Evolutionary conservation across 2,797 vertebrate genomes (phyloP).

Genomic region (Typhlichthys eigenmanni): DNA sequence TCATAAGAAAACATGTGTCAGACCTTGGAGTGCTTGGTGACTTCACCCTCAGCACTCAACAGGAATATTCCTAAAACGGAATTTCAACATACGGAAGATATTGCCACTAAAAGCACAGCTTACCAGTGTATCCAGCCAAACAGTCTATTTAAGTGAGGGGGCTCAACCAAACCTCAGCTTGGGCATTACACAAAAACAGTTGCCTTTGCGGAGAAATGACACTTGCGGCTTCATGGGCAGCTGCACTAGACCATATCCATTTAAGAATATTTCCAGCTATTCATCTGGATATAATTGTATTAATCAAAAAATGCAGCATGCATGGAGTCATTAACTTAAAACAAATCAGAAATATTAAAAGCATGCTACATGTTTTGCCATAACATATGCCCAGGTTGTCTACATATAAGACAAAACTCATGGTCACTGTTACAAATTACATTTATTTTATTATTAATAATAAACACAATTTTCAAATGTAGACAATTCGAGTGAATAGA

Average conservation of each 20-base stretch:
- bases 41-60: slow-evolving; percentile 54
- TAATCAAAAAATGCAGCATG: slow-evolving; percentile 18
- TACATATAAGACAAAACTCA: not conserved
- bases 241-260: slow-evolving; percentile 47
- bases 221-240: slow-evolving; percentile 41
- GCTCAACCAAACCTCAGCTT: slow-evolving; percentile 25
- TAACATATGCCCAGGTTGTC: not conserved
- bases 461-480: too few species aligned
- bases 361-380: not conserved
- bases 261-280: slow-evolving; percentile 51
- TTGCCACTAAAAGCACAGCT: slow-evolving; percentile 47
- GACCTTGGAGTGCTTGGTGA: slow-evolving; percentile 49
- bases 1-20: slow-evolving; percentile 65
- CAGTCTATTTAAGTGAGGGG: slow-evolving; percentile 24
- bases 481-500: too few species aligned
- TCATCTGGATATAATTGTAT: slow-evolving; percentile 34
- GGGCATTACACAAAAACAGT: slow-evolving; percentile 34
- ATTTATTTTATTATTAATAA: not conserved
- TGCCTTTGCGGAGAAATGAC: slow-evolving; percentile 32
- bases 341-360: slow-evolving; percentile 1
- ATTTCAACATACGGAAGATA: slow-evolving; percentile 32
- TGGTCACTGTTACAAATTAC: not conserved
- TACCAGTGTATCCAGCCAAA: slow-evolving; percentile 33
- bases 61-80: slow-evolving; percentile 42
- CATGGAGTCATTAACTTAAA: slow-evolving; percentile 4